Evolutionary conservation across 2,888 invertebrate species (phyloP), one percentile per base, ranked within the genome.

Genomic region (Cryptus armator): DNA sequence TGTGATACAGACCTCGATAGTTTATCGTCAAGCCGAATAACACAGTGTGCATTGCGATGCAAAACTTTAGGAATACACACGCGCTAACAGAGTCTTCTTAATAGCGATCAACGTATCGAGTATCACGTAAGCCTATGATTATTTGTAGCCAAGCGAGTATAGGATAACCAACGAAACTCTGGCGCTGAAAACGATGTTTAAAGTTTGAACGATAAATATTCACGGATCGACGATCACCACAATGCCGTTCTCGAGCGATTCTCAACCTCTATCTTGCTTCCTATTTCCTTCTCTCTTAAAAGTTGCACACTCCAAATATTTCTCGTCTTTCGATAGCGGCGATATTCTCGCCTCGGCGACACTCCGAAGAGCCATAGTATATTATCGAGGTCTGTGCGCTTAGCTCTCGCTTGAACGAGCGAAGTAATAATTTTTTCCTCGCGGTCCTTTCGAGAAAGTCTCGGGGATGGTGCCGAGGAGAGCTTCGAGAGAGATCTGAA

Each of bases 261-360:
- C 68, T 76, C 64, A 51, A 37, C 43, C 76, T 71, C 37, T 59
- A 16, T 78, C 37, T 48, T 72, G 67, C 46, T 72, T 67, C 59
- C 46, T 29, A 71, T 71, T 67, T 75, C 9, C 48, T 74, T 44
- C 84, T 86, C 71, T 80, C 79, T 6, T 29, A 29, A 62, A 74
- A 86, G 86, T 59, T 83, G 88, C 85, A 88, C 87, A 87, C 86
- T 87, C 85, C 79, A 87, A 87, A 88, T 87, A 86, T 88, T 88
- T 86, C 76, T 80, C 81, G 81, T 72, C 64, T 78, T 85, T 85
- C 83, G 80, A 80, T 79, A 51, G 76, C 46, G 37, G 44, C 70
- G 68, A 72, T 85, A 79, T 76, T 67, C 70, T 71, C 70, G 71
- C 82, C 80, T 72, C 77, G 83, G 53, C 72, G 75, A 76, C 75